A percentile compares a stretch with the other conserved stretches of the same genome.
These are phyloP conservation scores for Cremastobaeus sp. DNA, from an alignment of 2,888 invertebrate genomes.

Conservation along the genomic window DNA sequence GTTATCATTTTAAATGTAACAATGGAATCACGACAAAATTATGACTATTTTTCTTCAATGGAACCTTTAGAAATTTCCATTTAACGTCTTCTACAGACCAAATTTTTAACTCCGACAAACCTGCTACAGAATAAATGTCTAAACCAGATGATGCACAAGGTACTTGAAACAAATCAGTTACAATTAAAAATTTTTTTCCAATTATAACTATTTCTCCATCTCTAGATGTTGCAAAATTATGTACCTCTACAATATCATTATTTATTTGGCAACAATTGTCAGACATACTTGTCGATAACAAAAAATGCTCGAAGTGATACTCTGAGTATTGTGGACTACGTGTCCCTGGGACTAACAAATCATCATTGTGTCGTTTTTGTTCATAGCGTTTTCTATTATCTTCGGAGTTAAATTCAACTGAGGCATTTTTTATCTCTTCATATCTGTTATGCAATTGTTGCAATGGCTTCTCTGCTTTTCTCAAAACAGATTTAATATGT, in stretches of 20 bases:
- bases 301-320: constrained; percentile 6
- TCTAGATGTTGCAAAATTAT: constrained; percentile 4
- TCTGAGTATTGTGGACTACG: constrained; percentile 6
- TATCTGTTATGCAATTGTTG: constrained; percentile 18
- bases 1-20: constrained; percentile 10
- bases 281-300: background rate
- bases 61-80: constrained; percentile 7
- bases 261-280: constrained; percentile 13
- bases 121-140: background rate
- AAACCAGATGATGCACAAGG: constrained; percentile 4
- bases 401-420: background rate
- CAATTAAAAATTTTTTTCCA: background rate
- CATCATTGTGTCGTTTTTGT: constrained; percentile 8
- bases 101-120: background rate
- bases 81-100: constrained; percentile 2
- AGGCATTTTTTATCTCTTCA: constrained; percentile 6
- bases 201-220: background rate
- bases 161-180: background rate
- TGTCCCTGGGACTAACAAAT: background rate
- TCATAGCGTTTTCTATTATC: background rate
- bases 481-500: background rate
- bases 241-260: background rate
- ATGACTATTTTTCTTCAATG: background rate
- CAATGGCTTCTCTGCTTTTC: constrained; percentile 25
- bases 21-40: background rate